Base-by-base conservation (phyloP, 2,888 invertebrate genomes). In the Tineola bisselliella region DNA sequence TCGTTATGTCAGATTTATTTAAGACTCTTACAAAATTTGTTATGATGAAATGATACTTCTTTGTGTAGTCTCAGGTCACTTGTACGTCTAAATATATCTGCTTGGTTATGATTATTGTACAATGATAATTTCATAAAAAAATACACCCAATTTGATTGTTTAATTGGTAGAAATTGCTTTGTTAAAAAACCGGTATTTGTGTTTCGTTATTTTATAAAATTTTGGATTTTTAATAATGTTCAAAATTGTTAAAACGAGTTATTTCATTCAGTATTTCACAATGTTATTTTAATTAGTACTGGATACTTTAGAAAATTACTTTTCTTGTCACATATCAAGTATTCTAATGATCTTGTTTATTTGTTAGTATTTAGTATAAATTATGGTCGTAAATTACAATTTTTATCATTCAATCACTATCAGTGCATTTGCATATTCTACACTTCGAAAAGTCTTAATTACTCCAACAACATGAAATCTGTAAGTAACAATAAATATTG, bases 1-100 rank as follows among this genome's bases (percentile, higher is more conserved):
- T 69, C 71, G 68, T 71, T 71, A 70, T 67, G 69, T 69, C 70
- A 69, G 64, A 67, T 71, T 67, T 69, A 67, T 71, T 76, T 73
- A 70, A 75, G 71, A 75, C 66, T 65, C 66, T 76, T 75, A 71
- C 75, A 71, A 74, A 75, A 74, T 69, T 43, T 64, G 63, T 31
- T 54, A 18, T 73, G 71, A 68, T 65, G 74, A 72, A 71, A 73
- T 66, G 68, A 25, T 70, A 75, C 74, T 70, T 74, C 70, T 71
- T 67, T 66, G 64, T 66, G 63, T 62, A 31, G 58, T 58, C 58
- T 31, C 33, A 13, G 58, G 33, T 58, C 48, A 48, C 48, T 48
- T 17, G 48, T 10, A 38, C 15, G 8, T 48, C 48, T 48, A 48
- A 48, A 48, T 17, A 48, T 48, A 48, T 17, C 48, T 17, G n/a